These are phyloP conservation scores for Falco cherrug DNA, from an alignment of 2,797 vertebrate genomes.

Conservation along the genomic window DNA sequence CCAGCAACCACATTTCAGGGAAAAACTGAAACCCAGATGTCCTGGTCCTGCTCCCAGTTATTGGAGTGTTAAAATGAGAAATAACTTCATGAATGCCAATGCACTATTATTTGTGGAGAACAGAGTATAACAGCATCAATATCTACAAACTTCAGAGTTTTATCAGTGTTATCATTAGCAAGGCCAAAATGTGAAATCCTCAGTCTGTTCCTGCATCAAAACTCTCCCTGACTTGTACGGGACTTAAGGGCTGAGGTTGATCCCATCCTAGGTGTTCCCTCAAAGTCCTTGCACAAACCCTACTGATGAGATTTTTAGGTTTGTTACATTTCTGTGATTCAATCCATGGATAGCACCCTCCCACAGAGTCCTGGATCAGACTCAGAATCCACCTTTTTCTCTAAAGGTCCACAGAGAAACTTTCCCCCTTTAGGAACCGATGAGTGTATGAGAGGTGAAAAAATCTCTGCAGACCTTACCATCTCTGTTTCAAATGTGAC, in stretches of 20 bases:
- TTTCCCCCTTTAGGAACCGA: background rate
- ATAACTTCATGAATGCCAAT: slow-evolving; percentile 1
- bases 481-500: background rate
- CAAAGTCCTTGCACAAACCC: background rate
- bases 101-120: background rate
- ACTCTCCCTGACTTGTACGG: background rate
- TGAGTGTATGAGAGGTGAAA: background rate
- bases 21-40: slow-evolving; percentile 39
- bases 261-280: accelerated
- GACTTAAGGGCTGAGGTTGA: background rate
- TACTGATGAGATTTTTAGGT: background rate
- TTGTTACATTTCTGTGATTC: background rate
- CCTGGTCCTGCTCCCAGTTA: slow-evolving; percentile 13
- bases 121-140: background rate
- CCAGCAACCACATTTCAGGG: background rate
- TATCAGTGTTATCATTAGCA: background rate
- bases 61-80: background rate
- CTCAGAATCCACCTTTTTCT: background rate
- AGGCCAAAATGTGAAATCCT: background rate
- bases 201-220: background rate
- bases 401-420: background rate
- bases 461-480: background rate
- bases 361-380: background rate
- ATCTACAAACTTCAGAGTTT: background rate
- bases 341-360: background rate